Conservation (phyloP, 2,797 vertebrate genomes). For the Chiroxiphia lanceolata region DNA sequence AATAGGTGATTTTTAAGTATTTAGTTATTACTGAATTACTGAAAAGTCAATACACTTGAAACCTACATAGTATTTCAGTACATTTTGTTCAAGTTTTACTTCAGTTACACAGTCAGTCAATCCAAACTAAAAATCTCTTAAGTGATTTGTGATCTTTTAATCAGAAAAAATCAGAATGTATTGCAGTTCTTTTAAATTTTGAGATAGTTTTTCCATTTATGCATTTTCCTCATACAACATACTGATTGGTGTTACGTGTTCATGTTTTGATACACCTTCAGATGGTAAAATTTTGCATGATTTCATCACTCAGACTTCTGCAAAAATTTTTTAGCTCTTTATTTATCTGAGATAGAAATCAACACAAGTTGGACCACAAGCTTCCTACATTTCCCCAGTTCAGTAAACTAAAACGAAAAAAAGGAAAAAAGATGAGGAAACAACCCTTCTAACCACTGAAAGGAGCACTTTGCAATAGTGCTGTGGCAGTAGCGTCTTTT, state of each 20-base stretch:
- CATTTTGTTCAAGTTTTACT: background rate
- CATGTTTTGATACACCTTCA: background rate
- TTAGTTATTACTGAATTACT: background rate
- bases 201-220: background rate
- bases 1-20: background rate
- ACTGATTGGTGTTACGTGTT: background rate
- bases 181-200: background rate
- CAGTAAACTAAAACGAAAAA: background rate
- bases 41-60: background rate
- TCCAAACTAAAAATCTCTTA: background rate
- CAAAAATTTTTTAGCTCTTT: background rate
- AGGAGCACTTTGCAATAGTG: background rate
- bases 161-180: background rate
- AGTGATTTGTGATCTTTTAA: background rate
- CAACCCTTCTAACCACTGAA: background rate
- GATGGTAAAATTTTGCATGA: background rate
- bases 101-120: background rate
- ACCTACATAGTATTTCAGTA: background rate
- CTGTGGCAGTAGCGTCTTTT: background rate
- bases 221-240: background rate
- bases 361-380: background rate
- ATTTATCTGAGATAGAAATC: background rate
- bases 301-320: background rate
- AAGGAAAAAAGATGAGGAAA: background rate
- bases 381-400: background rate